These are phyloP conservation scores for Acyrthosiphon pisum DNA, from an alignment of 1,140 invertebrate species.

Conservation along the genomic window DNA sequence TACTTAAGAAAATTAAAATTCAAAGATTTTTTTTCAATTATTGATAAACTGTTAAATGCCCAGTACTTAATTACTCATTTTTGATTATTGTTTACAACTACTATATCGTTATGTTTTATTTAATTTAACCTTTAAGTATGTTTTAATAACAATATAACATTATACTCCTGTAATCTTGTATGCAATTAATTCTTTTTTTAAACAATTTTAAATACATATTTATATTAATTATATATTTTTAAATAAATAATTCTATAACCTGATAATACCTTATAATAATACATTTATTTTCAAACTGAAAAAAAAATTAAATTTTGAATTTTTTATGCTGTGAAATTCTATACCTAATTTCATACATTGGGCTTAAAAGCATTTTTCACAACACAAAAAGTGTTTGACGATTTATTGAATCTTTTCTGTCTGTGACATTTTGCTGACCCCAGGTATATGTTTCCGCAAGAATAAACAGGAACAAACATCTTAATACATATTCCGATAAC, in stretches of 20 bases:
- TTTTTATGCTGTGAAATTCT: neutral
- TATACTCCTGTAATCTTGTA: neutral
- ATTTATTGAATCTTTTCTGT: neutral
- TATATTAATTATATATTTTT: too few relatives aligned
- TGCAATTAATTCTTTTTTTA: too few relatives aligned
- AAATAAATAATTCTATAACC: neutral
- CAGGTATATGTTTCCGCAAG: neutral
- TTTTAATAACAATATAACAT: neutral
- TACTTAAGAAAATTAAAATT: too few relatives aligned
- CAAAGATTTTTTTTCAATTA: too few relatives aligned
- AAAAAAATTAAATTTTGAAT: too few relatives aligned
- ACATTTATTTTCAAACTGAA: neutral
- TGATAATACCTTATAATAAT: neutral
- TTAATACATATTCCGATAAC: slow-evolving; percentile 25
- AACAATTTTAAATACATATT: too few relatives aligned
- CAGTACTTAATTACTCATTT: neutral
- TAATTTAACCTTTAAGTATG: neutral
- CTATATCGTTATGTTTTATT: neutral
- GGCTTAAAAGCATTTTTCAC: neutral
- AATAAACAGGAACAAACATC: slow-evolving; percentile 26
- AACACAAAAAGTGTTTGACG: neutral
- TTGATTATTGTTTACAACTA: neutral
- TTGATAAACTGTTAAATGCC: neutral
- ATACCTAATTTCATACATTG: neutral
- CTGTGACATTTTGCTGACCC: slow-evolving; percentile 15